Base-by-base conservation (phyloP, 2,797 vertebrate species). In the Pseudochirops cupreus region DNA sequence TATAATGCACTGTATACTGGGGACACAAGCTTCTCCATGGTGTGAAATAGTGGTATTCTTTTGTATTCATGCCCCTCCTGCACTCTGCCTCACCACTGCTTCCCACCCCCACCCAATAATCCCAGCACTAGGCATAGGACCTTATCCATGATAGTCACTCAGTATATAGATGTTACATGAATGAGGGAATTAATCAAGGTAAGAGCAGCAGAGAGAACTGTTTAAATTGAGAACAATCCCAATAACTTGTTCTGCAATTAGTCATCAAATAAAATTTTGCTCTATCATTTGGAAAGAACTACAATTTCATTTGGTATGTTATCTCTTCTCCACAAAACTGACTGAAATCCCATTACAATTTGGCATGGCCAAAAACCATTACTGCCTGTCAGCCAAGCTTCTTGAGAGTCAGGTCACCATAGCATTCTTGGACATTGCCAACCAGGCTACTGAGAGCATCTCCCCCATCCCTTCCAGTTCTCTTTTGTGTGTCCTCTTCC, bases 361-460 rank as follows among this genome's bases (percentile, higher is more conserved):
- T 82, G 74, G 39, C 39, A 24, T 46, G 39, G 21, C 21, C 74
- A 82, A 39, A 74, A 82, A 9, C 6, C n/a, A 24, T 24, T 26
- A 10, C 18, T 24, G 94, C 95, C 94, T 96, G 92, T 57, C 0
- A 21, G 97, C 95, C 54, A 67, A 94, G 54, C 59, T 96, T 94
- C 95, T 10, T 0, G 1, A 67, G 50, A 91, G 82, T 93, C 94
- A 57, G 31, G 0, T 53, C 33, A 56, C 18, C 24, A 29, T 2
- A 90, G 24, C 74, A 91, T 1, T 7, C 56, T 18, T 28, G 91
- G 55, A 26, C 0, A 9, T 90, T 39, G 90, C 56, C 92, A 24
- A 0, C 21, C 0, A 31, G 12, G 33, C 11, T 28, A 2, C 21
- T 0, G 6, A 29, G 46, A 13, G 12, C 14, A 58, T 58, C 57